Percentiles rank a stretch among this genome's conserved stretches.
Evolutionary conservation across 2,113 vertebrate genomes (phyloP).

Genomic region (Percina caprodes): DNA sequence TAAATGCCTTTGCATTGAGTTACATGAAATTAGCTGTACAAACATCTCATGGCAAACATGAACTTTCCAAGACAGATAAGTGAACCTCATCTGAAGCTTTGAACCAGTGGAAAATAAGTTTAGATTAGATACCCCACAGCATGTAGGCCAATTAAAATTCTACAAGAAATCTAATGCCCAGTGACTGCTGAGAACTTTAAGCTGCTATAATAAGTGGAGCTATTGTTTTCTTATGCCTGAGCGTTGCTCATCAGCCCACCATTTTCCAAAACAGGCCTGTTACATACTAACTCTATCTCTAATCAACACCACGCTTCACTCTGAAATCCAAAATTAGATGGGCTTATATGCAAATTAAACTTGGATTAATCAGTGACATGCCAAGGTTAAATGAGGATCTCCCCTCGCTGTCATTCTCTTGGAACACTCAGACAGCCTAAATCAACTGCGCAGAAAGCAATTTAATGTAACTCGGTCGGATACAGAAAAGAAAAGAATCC

Average conservation of each 20-base stretch:
- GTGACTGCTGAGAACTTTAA: slow-evolving; percentile 61
- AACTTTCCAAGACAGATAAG: slow-evolving; percentile 20
- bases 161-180: slow-evolving; percentile 47
- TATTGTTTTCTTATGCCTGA: slow-evolving; percentile 59
- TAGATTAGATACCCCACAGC: slow-evolving; percentile 25
- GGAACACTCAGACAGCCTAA: slow-evolving; percentile 37
- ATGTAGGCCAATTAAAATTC: slow-evolving; percentile 55
- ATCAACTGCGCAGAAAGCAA: slow-evolving; percentile 40
- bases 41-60: not conserved
- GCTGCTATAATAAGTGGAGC: slow-evolving; percentile 52
- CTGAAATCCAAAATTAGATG: slow-evolving; percentile 68
- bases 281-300: slow-evolving; percentile 44
- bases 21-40: not conserved
- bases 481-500: slow-evolving; percentile 41
- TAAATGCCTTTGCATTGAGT: not conserved
- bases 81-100: slow-evolving; percentile 13
- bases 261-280: slow-evolving; percentile 30
- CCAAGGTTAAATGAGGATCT: slow-evolving; percentile 73
- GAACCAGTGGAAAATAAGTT: slow-evolving; percentile 33
- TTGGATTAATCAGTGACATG: slow-evolving; percentile 70
- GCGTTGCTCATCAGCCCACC: slow-evolving; percentile 21
- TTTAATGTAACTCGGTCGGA: slow-evolving; percentile 64
- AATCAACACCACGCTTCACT: slow-evolving; percentile 51
- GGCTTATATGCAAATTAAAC: slow-evolving; percentile 73
- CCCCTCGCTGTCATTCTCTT: slow-evolving; percentile 46